Evolutionary conservation across 2,797 vertebrate genomes (phyloP), one percentile per base, ranked within the genome.

Genomic region (Typhlichthys eigenmanni): DNA sequence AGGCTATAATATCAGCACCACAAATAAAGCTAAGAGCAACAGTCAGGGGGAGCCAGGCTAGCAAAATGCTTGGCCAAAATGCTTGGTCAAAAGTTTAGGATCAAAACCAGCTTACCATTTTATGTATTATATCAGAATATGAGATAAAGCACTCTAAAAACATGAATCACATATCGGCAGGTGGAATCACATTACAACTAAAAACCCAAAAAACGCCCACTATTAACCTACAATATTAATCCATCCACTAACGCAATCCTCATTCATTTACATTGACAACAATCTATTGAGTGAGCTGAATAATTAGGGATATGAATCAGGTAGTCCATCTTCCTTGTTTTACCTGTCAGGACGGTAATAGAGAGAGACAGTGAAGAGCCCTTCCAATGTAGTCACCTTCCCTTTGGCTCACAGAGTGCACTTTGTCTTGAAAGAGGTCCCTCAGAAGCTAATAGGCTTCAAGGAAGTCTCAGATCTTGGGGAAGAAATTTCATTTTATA

Each of bases 351-450:
- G 70, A 74, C 62, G 72, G 80, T 82, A 71, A 75, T 74, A 80
- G 68, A 43, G 68, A 46, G 47, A 5, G 32, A 38, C 70, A 38
- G 51, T 81, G 79, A 87, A 76, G 75, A 77, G 69, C 65, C 72
- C 66, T 72, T 74, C 59, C 68, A 71, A 81, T 67, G 75, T 72
- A 53, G 66, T 87, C 79, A 81, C 82, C 79, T 86, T 83, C 76
- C 79, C 72, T 64, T 80, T 34, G 75, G 79, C 78, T 78, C 74
- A 58, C 70, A 1, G 11, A 60, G 49, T 43, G 57, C 64, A 47
- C 54, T 8, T 24, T 51, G 64, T 62, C 76, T 72, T 71, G 64
- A 60, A 86, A 69, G 80, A 81, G 64, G 79, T 66, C 58, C 68
- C 45, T 9, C 47, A 69, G 76, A 59, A 74, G 43, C 75, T 82